Base-by-base conservation (phyloP, 2,113 vertebrate genomes). In the Peromyscus polionotus region DNA sequence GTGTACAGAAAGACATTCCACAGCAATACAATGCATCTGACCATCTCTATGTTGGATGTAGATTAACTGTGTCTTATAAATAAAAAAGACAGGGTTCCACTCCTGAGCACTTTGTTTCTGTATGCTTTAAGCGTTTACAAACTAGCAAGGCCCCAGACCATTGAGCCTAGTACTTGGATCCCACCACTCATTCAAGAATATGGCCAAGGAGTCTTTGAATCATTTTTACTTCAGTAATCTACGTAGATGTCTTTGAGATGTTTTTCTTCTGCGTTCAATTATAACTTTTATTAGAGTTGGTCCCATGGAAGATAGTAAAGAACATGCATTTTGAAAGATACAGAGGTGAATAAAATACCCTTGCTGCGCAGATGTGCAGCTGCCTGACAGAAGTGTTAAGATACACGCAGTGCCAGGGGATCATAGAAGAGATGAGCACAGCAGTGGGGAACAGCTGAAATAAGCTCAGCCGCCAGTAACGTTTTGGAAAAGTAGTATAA, bases 381-480 rank as follows among this genome's bases (percentile, higher is more conserved):
- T 7, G 1, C 57, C 11, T 57, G 16, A 70, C 68, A 36, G 33
- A 96, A 83, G 63, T 26, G 7, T 19, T 79, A 13, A 10, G 3
- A 76, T 13, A 77, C 19, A 54, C 36, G 20, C 13, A 59, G 12
- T 36, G 2, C 4, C 20, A 63, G 4, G 14, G 59, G 7, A 22
- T 61, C 6, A 13, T 45, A 51, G 70, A 57, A 57, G 48, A 57
- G 45, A 33, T 31, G 16, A 11, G 48, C 45, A 17, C 1, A 65
- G 33, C 20, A 94, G 54, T 88, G 84, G 54, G 20, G 8, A 45
- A 97, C 33, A n/a, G 73, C 51, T 63, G 67, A 48, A 91, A 65
- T 45, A 95, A 22, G 51, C 87, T 97, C 95, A 97, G 68, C 83
- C 96, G 94, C 70, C 67, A 95, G 63, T 95, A 63, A 48, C 92